These are phyloP conservation scores for Brachyrhaphis roseni DNA, from an alignment of 2,797 vertebrate species.

Conservation along the genomic window DNA sequence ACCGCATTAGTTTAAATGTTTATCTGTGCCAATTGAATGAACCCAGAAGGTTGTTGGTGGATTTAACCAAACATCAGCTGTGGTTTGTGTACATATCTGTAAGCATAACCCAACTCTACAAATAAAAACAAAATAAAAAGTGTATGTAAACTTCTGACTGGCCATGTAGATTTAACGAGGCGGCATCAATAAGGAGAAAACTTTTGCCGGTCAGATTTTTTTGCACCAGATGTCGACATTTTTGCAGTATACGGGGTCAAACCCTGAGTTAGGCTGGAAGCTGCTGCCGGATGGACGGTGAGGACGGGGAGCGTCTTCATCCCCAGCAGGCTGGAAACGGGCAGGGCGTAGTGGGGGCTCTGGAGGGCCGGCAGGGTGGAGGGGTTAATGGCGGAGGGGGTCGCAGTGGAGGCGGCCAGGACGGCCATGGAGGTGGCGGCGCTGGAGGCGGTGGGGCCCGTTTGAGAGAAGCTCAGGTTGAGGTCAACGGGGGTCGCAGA, in stretches of 20 bases:
- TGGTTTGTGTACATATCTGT: neutral
- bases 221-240: constrained; percentile 85
- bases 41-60: neutral
- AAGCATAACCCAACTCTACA: neutral
- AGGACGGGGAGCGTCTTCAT: constrained; percentile 93
- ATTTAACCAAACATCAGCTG: neutral
- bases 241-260: constrained; percentile 88
- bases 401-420: constrained; percentile 83
- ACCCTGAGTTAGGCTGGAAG: constrained; percentile 85
- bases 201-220: constrained; percentile 94
- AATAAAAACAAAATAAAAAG: neutral
- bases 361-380: constrained; percentile 85
- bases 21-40: neutral
- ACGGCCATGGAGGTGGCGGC: constrained; percentile 89
- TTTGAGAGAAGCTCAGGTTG: constrained; percentile 92
- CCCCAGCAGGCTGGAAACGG: constrained; percentile 94
- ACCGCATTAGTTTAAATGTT: neutral
- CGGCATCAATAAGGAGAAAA: constrained; percentile 90
- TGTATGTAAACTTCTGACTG: constrained; percentile 1
- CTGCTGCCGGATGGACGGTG: constrained; percentile 87
- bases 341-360: constrained; percentile 91
- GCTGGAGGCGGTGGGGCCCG: constrained; percentile 85
- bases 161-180: constrained; percentile 16
- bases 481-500: constrained; percentile 90
- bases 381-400: constrained; percentile 86